A percentile compares a stretch with the other conserved stretches of the same genome.
phyloP scores from a whole-genome alignment of 2,113 vertebrate genomes.

The Rattus norvegicus region GRCr8 NC_086033.1:9215001-9215500 shows the following conservation, averaged over 20 bases:
- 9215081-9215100: neutral
- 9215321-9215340: neutral
- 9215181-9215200: neutral
- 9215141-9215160: neutral
- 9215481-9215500: neutral
- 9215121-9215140: no score
- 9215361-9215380: neutral
- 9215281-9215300: no score
- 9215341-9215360: neutral
- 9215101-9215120: neutral
- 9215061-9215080: neutral
- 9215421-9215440: neutral
- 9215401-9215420: neutral
- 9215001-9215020: no score
- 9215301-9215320: neutral
- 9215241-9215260: neutral
- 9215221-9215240: neutral
- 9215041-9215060: neutral
- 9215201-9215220: neutral
- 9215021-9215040: no score
- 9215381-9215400: neutral
- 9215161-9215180: neutral
- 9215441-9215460: no score
- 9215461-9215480: fast-evolving
- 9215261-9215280: neutral